Base-by-base conservation (phyloP, 2,888 invertebrate species). In the Caprella mutica region DNA sequence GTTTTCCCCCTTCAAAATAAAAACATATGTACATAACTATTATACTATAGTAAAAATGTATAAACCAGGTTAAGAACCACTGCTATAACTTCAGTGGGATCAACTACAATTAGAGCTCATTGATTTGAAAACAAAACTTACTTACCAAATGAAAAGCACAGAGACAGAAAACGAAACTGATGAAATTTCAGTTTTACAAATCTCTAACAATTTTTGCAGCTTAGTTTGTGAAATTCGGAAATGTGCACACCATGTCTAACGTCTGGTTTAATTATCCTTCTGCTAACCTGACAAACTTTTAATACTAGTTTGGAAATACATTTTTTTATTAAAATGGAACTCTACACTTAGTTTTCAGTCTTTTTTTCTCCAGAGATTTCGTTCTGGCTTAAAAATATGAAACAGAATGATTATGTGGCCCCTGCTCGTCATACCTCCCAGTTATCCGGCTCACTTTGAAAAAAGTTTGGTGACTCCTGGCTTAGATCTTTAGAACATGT, bases 91-190 rank as follows among this genome's bases (percentile, higher is more conserved):
- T 5, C 40, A 40, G 40, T 40, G 40, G 40, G 19, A 40, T 40
- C 40, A 40, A 50, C 50, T 50, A 50, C 50, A 50, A 21, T 50
- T 30, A 17, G 30, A 50, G 50, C 50, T 50, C 50, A 17, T 50
- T 50, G 33, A 50, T 50, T 50, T 50, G 50, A 29, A 30, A 30
- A 17, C 30, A 30, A 50, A 50, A 50, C 50, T 29, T 50, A 12
- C 24, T n/a, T n/a, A n/a, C n/a, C n/a, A 23, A 33, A 50, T 30
- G 33, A 50, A 21, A 50, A 50, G 27, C 50, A 29, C 30, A 50
- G 30, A 30, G 50, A 50, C 17, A 33, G 50, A 50, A 30, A 50
- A 48, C n/a, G n/a, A n/a, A n/a, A n/a, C n/a, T n/a, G n/a, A n/a
- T n/a, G 6, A 40, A 40, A 40, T 40, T 40, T 33, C 51, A 9